Evolutionary conservation across 2,113 vertebrate species (phyloP).

Genomic region (Apodemus speciosus): DNA sequence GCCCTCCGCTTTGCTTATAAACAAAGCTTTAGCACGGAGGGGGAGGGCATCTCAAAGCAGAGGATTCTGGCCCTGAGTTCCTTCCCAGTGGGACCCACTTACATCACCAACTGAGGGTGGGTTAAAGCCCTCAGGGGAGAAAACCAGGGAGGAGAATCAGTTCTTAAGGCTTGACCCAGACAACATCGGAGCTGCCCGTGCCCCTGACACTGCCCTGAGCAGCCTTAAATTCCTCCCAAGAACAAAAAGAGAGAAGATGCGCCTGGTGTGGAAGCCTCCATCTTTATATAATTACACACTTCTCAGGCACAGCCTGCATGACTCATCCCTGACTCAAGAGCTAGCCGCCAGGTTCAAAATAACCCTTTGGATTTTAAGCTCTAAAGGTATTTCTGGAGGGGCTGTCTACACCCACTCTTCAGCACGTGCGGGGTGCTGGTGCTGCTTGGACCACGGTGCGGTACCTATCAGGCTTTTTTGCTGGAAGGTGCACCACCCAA

Average conservation of each 20-base stretch:
- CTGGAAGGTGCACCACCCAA: neutral
- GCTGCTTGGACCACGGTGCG: fast-evolving
- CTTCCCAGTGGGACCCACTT: too few relatives aligned
- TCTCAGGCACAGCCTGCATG: conserved; percentile 20
- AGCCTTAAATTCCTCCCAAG: neutral
- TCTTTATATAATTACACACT: conserved; percentile 45
- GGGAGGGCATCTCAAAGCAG: neutral
- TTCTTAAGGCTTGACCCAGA: neutral
- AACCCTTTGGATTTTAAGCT: conserved; percentile 22
- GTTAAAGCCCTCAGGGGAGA: neutral
- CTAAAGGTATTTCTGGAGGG: conserved; percentile 46
- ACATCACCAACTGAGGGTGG: fast-evolving
- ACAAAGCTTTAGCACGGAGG: neutral
- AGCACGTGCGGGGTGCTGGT: neutral
- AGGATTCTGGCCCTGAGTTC: fast-evolving
- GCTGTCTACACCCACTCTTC: neutral
- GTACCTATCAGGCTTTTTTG: fast-evolving
- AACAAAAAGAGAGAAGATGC: neutral
- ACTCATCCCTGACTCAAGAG: conserved; percentile 52
- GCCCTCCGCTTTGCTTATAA: neutral
- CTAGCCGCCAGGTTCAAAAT: conserved; percentile 11
- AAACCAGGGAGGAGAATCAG: fast-evolving
- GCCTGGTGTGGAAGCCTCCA: neutral
- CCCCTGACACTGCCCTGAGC: neutral
- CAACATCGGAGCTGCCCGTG: neutral